Evolutionary conservation across 2,113 vertebrate species (phyloP).

Genomic region (Castor canadensis): DNA sequence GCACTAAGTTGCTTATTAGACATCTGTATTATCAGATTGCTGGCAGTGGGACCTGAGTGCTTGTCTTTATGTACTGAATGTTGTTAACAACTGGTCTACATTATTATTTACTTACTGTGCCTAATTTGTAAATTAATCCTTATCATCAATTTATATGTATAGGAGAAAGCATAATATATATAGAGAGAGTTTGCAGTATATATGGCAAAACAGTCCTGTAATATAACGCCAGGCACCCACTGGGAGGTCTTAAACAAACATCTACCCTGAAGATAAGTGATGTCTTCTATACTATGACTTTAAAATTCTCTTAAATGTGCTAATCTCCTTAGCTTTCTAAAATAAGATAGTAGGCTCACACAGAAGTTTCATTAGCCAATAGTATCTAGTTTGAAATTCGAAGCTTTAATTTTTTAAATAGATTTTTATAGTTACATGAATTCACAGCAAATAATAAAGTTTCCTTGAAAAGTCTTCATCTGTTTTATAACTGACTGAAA

Average conservation of each 20-base stretch:
- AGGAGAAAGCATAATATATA: neutral
- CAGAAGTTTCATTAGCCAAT: neutral
- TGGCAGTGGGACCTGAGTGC: rapidly evolving
- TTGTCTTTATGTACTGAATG: neutral
- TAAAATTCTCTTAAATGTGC: neutral
- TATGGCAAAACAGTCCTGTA: too few species aligned
- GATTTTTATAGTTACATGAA: neutral
- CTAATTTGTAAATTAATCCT: neutral
- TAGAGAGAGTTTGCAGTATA: neutral
- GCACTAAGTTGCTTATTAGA: neutral
- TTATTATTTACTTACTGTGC: neutral
- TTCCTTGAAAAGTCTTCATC: neutral
- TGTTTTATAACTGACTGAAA: neutral
- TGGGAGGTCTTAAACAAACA: neutral
- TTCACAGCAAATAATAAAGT: neutral
- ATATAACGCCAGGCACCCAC: neutral
- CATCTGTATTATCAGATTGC: neutral
- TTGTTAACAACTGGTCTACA: neutral
- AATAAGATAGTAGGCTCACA: neutral
- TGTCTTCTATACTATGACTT: neutral
- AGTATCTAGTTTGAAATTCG: neutral
- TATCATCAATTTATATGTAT: neutral
- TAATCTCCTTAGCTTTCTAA: neutral
- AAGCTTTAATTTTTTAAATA: neutral
- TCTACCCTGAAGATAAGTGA: neutral